Percentiles rank a stretch among this genome's conserved stretches.
Conservation (phyloP, 2,797 vertebrate genomes). For the Monodelphis domestica region DNA sequence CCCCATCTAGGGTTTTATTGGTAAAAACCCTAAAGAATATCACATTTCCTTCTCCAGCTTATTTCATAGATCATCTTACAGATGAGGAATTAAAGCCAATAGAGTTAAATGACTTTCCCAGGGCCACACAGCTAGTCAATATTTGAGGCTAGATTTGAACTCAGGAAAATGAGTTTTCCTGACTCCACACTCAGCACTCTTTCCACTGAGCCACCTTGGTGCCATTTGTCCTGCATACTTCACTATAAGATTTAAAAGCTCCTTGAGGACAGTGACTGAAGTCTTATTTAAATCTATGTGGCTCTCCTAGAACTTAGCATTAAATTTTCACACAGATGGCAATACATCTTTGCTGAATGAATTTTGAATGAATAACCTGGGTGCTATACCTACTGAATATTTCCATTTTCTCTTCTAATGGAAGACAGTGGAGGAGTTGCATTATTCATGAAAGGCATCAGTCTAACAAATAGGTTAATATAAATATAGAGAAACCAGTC, state of each 20-base stretch:
- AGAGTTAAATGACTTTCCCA: neutral
- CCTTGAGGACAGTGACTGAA: neutral
- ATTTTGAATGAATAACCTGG: neutral
- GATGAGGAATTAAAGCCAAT: neutral
- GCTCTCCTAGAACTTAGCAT: neutral
- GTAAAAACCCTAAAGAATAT: neutral
- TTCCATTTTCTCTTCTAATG: neutral
- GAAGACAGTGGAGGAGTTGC: neutral
- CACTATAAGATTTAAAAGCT: neutral
- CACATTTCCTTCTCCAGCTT: neutral
- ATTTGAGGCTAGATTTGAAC: neutral
- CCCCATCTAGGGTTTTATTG: neutral
- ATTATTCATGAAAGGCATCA: neutral
- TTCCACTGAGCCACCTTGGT: neutral
- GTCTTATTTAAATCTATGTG: neutral
- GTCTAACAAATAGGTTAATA: neutral
- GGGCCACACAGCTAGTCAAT: neutral
- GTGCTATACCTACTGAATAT: neutral
- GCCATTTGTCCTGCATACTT: neutral
- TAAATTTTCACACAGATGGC: neutral
- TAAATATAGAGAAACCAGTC: neutral
- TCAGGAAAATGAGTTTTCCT: neutral
- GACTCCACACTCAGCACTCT: neutral
- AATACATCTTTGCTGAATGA: neutral
- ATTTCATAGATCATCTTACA: neutral